A percentile compares a stretch with the other conserved stretches of the same genome.
Evolutionary conservation across 2,888 invertebrate genomes (phyloP).

Genomic region (Noctua comes): DNA sequence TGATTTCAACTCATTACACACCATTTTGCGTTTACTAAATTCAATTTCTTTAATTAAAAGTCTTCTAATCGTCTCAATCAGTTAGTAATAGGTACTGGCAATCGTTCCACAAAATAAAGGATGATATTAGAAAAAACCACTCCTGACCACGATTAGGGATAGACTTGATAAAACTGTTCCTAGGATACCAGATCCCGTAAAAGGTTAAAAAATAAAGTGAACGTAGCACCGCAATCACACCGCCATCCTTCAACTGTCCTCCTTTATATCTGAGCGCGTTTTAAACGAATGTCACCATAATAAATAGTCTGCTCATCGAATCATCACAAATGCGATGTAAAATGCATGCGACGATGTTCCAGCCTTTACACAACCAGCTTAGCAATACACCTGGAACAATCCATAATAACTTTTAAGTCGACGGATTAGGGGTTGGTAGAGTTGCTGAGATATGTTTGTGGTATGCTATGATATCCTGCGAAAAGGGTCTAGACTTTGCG

Average conservation of each 20-base stretch:
- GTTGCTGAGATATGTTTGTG: conserved; percentile 15
- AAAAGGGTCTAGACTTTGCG: conserved; percentile 66
- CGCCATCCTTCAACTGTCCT: conserved; percentile 39
- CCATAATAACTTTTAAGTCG: conserved; percentile 39
- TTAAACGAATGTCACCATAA: conserved; percentile 76
- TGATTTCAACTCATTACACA: background rate
- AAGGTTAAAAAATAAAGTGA: conserved; percentile 19
- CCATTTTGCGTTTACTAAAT: background rate
- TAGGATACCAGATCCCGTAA: background rate
- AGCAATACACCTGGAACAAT: conserved; percentile 7
- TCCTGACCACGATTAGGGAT: background rate
- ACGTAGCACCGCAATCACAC: conserved; percentile 15
- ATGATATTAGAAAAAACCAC: background rate
- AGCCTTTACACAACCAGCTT: conserved; percentile 67
- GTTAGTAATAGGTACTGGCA: background rate
- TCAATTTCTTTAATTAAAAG: background rate
- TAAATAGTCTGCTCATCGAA: conserved; percentile 77
- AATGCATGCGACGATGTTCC: conserved; percentile 78
- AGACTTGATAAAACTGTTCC: background rate
- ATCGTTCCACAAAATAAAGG: background rate
- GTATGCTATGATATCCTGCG: conserved; percentile 55
- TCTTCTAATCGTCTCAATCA: background rate
- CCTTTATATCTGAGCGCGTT: conserved; percentile 59
- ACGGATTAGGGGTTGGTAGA: conserved; percentile 15
- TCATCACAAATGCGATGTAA: conserved; percentile 79